phyloP scores from a whole-genome alignment of 2,113 vertebrate genomes.

The Sphyrna mokarran region DNA sequence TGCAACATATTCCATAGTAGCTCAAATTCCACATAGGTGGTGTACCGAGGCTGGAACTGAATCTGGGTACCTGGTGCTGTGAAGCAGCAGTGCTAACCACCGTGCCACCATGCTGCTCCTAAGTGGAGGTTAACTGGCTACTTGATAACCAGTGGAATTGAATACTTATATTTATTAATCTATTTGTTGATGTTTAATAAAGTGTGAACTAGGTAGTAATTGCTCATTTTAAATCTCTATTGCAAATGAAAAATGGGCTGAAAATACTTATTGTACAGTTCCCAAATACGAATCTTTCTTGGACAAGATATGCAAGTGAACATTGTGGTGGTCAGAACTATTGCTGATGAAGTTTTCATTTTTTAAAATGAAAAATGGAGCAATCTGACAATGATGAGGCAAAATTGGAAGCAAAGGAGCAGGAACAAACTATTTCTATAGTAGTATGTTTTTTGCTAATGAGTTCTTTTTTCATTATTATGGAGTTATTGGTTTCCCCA shows the following conservation, averaged over 20 bases:
- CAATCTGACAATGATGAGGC: not conserved
- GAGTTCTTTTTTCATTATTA: not conserved
- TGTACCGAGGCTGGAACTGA: too few species aligned
- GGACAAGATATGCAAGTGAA: not conserved
- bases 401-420: not conserved
- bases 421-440: not conserved
- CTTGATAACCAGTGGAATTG: not conserved
- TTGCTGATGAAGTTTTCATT: not conserved
- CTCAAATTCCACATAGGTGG: not conserved
- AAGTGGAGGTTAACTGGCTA: not conserved
- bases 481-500: not conserved
- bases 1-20: not conserved
- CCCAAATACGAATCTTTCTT: too few species aligned
- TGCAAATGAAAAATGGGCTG: conserved; percentile 6
- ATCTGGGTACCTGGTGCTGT: too few species aligned
- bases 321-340: not conserved
- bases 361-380: not conserved
- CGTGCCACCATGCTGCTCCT: too few species aligned
- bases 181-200: not conserved
- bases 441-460: not conserved
- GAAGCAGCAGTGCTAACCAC: too few species aligned
- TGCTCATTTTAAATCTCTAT: not conserved
- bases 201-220: too few species aligned
- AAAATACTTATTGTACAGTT: not conserved
- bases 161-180: not conserved